Base-by-base conservation (phyloP, 2,113 vertebrate species). In the Columba janthina region DNA sequence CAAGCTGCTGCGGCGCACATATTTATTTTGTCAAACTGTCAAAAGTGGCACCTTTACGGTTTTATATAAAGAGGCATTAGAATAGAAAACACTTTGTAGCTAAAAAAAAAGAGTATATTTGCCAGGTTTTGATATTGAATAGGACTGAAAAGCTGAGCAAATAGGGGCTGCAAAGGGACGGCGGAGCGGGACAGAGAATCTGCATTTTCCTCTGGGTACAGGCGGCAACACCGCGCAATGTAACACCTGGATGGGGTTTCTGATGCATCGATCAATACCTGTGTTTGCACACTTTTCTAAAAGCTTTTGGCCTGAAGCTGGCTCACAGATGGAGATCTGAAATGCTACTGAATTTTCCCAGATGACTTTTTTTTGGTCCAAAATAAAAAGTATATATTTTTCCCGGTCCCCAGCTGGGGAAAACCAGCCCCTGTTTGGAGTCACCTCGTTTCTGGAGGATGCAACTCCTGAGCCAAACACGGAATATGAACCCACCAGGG, bases 1-100 rank as follows among this genome's bases (percentile, higher is more conserved):
- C 70, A 34, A 56, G 66, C 44, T 11, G 10, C 80, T 1, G 70
- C 42, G 15, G 29, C 4, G 12, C 76, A 28, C 12, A 0, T 56
- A 57, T 79, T 78, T 82, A 54, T 75, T 86, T 48, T 88, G 94
- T 93, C 93, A 80, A 42, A 1, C 91, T 92, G 94, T 96, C 96
- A 93, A 48, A 96, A 93, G 22, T 3, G 51, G 86, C 93, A 89
- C 75, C 90, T 91, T 44, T 34, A 62, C 3, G 62, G 54, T 15
- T 66, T 81, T 56, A 46, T 20, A 54, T 67, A 38, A 78, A 94
- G 65, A 50, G 54, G 70, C 44, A 53, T 82, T 42, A 21, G 75
- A 84, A 87, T n/a, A 38, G 78, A 54, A 90, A 85, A 44, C 38
- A 34, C 20, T 70, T 42, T 9, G 7, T 3, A 29, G 83, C 56